Conservation (phyloP, 2,888 invertebrate species). For the Cephalotes varians region DNA sequence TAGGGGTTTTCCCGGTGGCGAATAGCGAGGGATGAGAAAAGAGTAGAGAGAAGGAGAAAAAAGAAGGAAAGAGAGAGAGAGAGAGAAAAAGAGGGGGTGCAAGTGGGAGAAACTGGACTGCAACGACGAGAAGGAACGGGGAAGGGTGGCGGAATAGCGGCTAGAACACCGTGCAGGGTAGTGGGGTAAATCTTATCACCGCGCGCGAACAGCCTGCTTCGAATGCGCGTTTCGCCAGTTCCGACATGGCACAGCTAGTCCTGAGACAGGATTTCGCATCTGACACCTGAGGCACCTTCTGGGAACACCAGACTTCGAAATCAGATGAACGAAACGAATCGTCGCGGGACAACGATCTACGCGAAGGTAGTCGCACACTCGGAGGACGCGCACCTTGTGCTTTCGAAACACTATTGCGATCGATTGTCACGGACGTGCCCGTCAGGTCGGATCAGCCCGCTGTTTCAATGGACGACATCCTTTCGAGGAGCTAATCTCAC, state of each 20-base stretch:
- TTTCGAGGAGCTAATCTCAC: not conserved
- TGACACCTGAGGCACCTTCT: not conserved
- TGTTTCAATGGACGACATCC: not conserved
- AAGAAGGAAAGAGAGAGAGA: not conserved
- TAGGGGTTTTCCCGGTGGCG: constrained; percentile 20
- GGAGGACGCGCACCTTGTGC: constrained; percentile 13
- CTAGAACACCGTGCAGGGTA: constrained; percentile 59
- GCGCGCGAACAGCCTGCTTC: constrained; percentile 26
- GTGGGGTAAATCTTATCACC: constrained; percentile 49
- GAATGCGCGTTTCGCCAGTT: constrained; percentile 34
- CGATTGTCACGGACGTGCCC: constrained; percentile 6
- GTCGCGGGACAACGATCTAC: not conserved
- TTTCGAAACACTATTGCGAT: constrained; percentile 24
- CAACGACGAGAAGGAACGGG: not conserved
- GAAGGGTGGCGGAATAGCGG: not conserved
- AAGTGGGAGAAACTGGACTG: constrained; percentile 26
- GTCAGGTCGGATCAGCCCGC: not conserved
- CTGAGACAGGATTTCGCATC: constrained; percentile 2
- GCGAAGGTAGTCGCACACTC: not conserved
- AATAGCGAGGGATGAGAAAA: constrained; percentile 33
- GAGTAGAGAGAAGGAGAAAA: not conserved
- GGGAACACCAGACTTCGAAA: not conserved
- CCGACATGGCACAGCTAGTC: constrained; percentile 1
- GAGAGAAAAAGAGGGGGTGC: not conserved
- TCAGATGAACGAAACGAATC: not conserved